Evolutionary conservation across 37 sponge, comb jelly and placozoan species (phyloP).

Genomic region (Halisarca cf. caerulea): DNA sequence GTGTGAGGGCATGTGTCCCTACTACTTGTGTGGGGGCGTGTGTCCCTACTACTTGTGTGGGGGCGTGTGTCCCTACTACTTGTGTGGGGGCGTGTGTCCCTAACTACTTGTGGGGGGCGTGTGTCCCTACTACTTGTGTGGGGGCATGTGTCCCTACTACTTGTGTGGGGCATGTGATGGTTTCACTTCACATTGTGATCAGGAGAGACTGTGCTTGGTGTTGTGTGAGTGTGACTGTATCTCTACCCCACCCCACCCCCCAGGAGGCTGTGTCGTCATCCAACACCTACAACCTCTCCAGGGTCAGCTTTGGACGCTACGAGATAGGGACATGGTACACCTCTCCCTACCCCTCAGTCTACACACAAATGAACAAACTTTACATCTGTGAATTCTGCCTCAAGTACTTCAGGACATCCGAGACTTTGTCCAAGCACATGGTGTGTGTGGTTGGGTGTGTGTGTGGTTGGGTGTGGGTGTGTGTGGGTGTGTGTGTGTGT

Average conservation of each 20-base stretch:
- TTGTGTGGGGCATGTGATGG: too few relatives aligned
- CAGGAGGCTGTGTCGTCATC: slow-evolving; percentile 15
- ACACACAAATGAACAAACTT: slow-evolving; percentile 59
- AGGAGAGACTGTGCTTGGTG: neutral
- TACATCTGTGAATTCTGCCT: slow-evolving; percentile 85
- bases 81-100: too few relatives aligned
- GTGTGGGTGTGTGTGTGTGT: slow-evolving; percentile 38
- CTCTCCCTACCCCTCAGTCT: slow-evolving; percentile 82
- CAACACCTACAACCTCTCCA: slow-evolving; percentile 38
- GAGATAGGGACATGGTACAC: slow-evolving; percentile 78
- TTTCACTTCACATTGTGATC: too few relatives aligned
- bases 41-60: too few relatives aligned
- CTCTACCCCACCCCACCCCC: neutral
- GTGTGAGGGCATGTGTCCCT: too few relatives aligned
- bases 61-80: too few relatives aligned
- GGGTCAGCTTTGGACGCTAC: slow-evolving; percentile 60
- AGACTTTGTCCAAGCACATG: slow-evolving; percentile 47
- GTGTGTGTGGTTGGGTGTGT: slow-evolving; percentile 38
- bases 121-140: too few relatives aligned
- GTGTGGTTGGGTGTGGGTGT: slow-evolving; percentile 35
- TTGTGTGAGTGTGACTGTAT: neutral
- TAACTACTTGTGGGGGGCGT: too few relatives aligned
- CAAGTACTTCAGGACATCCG: slow-evolving; percentile 73
- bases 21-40: too few relatives aligned
- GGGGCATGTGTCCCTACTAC: too few relatives aligned